These are phyloP conservation scores for Allygus modestus DNA, from an alignment of 2,888 invertebrate genomes.

Conservation along the genomic window DNA sequence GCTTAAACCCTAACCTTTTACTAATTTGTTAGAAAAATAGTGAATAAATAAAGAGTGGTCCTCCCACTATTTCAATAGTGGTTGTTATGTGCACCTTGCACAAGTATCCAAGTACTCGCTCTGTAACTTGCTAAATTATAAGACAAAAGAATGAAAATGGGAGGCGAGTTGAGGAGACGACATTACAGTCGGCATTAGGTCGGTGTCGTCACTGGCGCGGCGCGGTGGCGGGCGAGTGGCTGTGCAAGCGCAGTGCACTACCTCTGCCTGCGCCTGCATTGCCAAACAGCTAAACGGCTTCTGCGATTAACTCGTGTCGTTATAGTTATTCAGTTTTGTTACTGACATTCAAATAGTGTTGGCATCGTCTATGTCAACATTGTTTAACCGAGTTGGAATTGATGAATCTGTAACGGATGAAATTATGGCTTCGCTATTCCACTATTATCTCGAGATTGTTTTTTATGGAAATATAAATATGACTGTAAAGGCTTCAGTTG, in stretches of 20 bases:
- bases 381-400: too few species aligned
- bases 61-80: neutral
- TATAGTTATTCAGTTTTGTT: too few species aligned
- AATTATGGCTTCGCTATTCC: too few species aligned
- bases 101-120: slow-evolving; percentile 17
- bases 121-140: slow-evolving; percentile 20
- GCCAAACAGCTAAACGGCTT: neutral
- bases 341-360: too few species aligned
- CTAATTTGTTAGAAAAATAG: too few species aligned
- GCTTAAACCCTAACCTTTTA: too few species aligned
- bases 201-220: neutral
- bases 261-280: neutral
- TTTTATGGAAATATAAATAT: too few species aligned
- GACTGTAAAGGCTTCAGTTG: too few species aligned
- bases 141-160: slow-evolving; percentile 12
- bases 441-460: too few species aligned
- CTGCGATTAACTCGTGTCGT: neutral
- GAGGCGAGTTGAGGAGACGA: slow-evolving; percentile 8
- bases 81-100: slow-evolving; percentile 9
- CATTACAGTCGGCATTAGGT: neutral
- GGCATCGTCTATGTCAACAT: too few species aligned
- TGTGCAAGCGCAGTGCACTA: neutral
- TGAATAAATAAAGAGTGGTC: too few species aligned
- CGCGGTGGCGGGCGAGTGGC: neutral
- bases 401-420: too few species aligned